These are phyloP conservation scores for Solenodon paradoxus DNA, from an alignment of 2,113 vertebrate species.

Conservation along the genomic window DNA sequence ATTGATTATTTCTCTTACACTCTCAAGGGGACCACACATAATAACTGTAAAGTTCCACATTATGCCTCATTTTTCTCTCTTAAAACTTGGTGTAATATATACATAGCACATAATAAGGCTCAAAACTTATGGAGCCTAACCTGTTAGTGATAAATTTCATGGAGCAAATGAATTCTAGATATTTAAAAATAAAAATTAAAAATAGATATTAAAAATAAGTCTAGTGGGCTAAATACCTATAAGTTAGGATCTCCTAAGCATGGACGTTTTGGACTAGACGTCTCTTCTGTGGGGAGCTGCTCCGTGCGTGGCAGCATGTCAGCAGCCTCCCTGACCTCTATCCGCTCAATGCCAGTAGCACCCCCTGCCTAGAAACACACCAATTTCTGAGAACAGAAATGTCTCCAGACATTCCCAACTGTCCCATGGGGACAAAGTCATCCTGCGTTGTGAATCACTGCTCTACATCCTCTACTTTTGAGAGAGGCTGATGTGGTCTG, in stretches of 20 bases:
- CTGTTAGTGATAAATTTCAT: neutral
- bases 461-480: too few relatives aligned
- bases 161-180: neutral
- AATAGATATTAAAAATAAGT: neutral
- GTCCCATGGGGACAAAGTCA: neutral
- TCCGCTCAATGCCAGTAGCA: neutral
- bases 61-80: neutral
- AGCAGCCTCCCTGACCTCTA: neutral
- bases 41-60: neutral
- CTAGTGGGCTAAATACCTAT: neutral
- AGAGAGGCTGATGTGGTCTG: neutral
- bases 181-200: too few relatives aligned
- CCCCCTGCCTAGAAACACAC: accelerated
- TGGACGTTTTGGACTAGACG: neutral
- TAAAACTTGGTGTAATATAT: neutral
- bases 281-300: neutral
- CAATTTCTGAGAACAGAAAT: neutral
- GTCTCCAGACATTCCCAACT: neutral
- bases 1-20: neutral
- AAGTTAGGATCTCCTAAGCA: neutral
- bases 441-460: neutral
- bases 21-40: neutral
- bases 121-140: neutral
- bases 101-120: neutral
- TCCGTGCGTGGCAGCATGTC: neutral